Conservation (phyloP, 2,113 vertebrate genomes). For the Butastur rufipennis region DNA sequence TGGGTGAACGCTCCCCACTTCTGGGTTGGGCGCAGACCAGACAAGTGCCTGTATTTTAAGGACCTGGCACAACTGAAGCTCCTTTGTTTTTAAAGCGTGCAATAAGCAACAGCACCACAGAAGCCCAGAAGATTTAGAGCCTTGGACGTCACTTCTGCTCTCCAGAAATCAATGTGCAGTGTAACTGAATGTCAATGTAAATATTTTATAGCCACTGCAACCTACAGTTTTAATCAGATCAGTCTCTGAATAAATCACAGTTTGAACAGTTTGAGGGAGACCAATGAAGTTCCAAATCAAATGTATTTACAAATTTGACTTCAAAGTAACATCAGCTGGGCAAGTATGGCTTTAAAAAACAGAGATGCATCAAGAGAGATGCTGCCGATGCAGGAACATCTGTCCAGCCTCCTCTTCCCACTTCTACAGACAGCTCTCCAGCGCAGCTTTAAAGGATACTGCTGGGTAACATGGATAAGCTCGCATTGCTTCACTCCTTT, state of each 20-base stretch:
- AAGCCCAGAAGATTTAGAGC: neutral
- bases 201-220: neutral
- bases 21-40: neutral
- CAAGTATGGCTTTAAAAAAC: neutral
- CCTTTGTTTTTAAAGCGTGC: neutral
- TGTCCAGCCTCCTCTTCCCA: too few species aligned
- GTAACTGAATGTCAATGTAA: neutral
- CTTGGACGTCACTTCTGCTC: neutral
- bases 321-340: neutral
- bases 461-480: neutral
- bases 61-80: too few species aligned
- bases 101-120: neutral
- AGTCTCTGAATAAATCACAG: neutral
- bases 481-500: neutral
- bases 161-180: neutral
- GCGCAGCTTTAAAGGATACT: rapidly evolving
- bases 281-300: neutral
- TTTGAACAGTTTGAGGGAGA: neutral
- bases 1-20: rapidly evolving
- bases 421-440: neutral
- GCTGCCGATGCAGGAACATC: neutral
- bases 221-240: neutral
- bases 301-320: neutral
- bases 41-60: neutral
- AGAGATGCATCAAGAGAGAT: neutral